Base-by-base conservation (phyloP, 2,113 vertebrate genomes). In the Catharus minimus region DNA sequence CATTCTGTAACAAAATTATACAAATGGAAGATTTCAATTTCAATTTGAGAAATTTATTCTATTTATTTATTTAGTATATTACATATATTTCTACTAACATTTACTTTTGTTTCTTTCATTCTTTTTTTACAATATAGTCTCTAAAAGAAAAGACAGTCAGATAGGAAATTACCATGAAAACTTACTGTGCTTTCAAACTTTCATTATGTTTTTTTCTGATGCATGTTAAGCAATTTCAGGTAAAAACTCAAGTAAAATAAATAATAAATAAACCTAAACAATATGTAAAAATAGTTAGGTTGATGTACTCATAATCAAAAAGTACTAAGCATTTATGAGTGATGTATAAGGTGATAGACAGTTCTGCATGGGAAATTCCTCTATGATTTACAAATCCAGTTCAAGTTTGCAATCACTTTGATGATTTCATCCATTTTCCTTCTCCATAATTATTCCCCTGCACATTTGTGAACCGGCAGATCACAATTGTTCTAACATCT, bases 351-450 rank as follows among this genome's bases (percentile, higher is more conserved):
- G 15, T 49, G 83, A 86, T 7, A 67, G 53, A 62, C n/a, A 84
- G 56, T 82, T 72, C 68, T 73, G 50, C 38, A 43, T 28, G 39
- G 32, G 46, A 89, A 94, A 90, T 90, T 85, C 55, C 27, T 80
- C 73, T 89, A 66, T 72, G 65, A 77, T 86, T 94, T 94, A 90
- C 13, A 41, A 94, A 86, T 76, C 13, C 44, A 64, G 38, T 67
- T 73, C 38, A 92, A 83, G 50, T 83, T 93, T 85, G 79, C 49
- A 41, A 68, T 89, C 30, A 41, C 38, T 84, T 74, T 50, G 60
- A 92, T 94, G 60, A 92, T 93, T 93, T 86, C 46, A 89, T 69
- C 67, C 67, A 23, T 78, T 83, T 87, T 26, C 7, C 18, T 19
- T 75, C 69, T 90, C 39, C 57, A 60, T 68, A 80, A 88, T 30